phyloP scores from a whole-genome alignment of 2,113 vertebrate genomes.

The Solea solea region DNA sequence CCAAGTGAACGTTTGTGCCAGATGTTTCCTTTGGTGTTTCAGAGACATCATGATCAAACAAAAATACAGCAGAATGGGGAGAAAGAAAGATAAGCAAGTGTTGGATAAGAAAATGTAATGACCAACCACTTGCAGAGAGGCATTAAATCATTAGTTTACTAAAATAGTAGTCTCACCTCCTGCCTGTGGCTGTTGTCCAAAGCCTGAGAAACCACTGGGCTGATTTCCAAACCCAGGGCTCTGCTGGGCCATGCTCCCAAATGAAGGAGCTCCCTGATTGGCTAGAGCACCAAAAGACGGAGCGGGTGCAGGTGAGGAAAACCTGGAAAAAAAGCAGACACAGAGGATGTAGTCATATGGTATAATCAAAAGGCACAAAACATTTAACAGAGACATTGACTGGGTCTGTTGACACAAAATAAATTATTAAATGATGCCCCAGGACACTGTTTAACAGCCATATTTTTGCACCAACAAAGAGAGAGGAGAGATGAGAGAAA shows the following conservation, averaged over 20 bases:
- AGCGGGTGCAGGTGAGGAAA: constrained; percentile 83
- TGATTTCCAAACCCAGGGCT: constrained; percentile 84
- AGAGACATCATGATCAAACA: too few species aligned
- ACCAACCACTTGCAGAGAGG: too few species aligned
- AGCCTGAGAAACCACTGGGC: constrained; percentile 85
- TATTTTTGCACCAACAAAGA: too few species aligned
- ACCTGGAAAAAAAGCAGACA: constrained; percentile 79
- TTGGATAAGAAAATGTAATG: background rate
- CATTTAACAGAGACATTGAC: background rate
- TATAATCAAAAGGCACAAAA: background rate
- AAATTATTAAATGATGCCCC: background rate
- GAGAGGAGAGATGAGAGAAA: too few species aligned
- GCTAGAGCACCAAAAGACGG: constrained; percentile 88
- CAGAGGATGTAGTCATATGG: background rate
- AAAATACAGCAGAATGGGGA: too few species aligned
- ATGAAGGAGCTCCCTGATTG: constrained; percentile 85
- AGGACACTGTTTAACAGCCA: too few species aligned
- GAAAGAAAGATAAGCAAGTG: too few species aligned
- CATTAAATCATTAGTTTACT: background rate
- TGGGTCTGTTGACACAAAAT: background rate
- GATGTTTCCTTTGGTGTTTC: too few species aligned
- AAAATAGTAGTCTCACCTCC: constrained; percentile 63
- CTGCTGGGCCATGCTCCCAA: constrained; percentile 89
- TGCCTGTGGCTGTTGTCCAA: constrained; percentile 81
- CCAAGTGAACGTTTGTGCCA: background rate